phyloP scores from a whole-genome alignment of 2,888 invertebrate species.

The Steinernema hermaphroditum region DNA sequence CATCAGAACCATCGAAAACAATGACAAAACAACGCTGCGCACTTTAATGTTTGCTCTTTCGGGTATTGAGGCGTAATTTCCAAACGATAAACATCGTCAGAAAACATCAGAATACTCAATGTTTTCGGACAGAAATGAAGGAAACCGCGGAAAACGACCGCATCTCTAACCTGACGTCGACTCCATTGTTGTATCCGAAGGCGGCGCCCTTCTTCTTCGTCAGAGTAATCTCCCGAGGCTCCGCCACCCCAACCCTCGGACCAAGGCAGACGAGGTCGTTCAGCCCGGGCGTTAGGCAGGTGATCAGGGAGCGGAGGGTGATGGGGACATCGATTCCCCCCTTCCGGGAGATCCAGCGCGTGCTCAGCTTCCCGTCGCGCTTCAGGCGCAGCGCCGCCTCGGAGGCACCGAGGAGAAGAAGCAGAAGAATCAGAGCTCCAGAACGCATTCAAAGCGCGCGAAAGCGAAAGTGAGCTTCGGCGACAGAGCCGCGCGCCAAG shows the following conservation, averaged over 20 bases:
- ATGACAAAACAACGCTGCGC: too few species aligned
- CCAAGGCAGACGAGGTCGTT: conserved; percentile 50
- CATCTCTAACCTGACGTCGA: conserved; percentile 42
- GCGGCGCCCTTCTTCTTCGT: conserved; percentile 48
- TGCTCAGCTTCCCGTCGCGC: conserved; percentile 32
- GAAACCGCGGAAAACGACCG: not conserved
- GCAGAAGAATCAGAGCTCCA: not conserved
- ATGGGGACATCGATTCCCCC: conserved; percentile 53
- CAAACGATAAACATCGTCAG: too few species aligned
- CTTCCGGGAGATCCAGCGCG: conserved; percentile 36
- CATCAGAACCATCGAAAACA: too few species aligned
- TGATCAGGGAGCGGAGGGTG: conserved; percentile 49
- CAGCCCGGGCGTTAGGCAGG: conserved; percentile 50
- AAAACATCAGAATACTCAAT: too few species aligned
- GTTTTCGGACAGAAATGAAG: too few species aligned
- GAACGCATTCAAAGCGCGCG: not conserved
- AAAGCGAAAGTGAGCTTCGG: conserved; percentile 27
- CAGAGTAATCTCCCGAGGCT: conserved; percentile 46
- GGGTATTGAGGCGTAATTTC: too few species aligned
- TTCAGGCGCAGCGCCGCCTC: conserved; percentile 26
- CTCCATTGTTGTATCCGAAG: conserved; percentile 54
- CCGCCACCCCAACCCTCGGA: conserved; percentile 48
- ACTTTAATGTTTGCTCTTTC: too few species aligned
- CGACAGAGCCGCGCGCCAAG: not conserved
- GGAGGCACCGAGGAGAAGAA: not conserved